Conservation (phyloP, 2,113 vertebrate genomes). For the Urocynchramus pylzowi region DNA sequence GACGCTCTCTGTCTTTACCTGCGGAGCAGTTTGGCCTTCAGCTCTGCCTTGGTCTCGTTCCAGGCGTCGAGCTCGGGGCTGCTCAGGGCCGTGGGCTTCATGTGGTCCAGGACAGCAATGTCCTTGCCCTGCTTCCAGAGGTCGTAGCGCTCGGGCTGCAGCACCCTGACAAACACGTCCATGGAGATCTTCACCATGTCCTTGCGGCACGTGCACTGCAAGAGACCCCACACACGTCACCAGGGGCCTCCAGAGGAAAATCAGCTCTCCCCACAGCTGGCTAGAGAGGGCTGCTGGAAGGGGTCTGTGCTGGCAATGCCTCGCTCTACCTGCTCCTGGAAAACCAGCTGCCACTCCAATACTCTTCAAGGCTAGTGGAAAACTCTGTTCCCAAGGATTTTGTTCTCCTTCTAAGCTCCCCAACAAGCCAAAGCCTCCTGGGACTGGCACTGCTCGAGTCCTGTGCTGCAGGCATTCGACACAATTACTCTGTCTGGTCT, state of each 20-base stretch:
- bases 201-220: constrained; percentile 91
- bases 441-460: neutral
- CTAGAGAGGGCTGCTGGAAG: accelerated
- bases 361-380: accelerated
- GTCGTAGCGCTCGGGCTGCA: constrained; percentile 92
- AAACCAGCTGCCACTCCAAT: neutral
- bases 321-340: neutral
- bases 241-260: neutral
- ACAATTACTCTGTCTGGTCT: neutral
- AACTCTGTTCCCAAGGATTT: neutral
- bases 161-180: constrained; percentile 93
- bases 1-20: constrained; percentile 64
- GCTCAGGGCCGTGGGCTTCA: constrained; percentile 81
- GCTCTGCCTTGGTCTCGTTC: constrained; percentile 80
- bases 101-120: constrained; percentile 83
- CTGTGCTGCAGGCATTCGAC: neutral
- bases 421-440: neutral
- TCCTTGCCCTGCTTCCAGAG: constrained; percentile 96
- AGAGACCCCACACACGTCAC: neutral
- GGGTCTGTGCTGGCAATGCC: accelerated
- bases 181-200: constrained; percentile 99
- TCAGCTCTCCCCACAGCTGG: neutral
- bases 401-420: neutral
- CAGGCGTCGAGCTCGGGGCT: constrained; percentile 88
- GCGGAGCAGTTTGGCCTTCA: constrained; percentile 81